phyloP scores from a whole-genome alignment of 2,888 invertebrate species.

The Lamellibrachia columna region DNA sequence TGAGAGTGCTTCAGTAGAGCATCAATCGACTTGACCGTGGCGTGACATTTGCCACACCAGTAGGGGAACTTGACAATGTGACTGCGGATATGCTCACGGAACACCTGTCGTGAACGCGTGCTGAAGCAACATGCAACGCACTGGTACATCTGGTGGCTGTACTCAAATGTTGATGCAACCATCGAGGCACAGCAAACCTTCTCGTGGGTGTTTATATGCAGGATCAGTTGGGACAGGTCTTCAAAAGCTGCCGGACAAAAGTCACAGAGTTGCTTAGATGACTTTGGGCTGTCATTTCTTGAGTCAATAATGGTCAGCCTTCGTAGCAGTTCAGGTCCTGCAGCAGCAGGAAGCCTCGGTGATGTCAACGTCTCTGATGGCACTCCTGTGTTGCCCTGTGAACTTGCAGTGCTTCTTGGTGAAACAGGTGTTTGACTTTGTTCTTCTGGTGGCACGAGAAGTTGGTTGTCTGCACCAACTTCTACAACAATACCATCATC shows the following conservation, averaged over 20 bases:
- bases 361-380: background rate
- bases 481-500: background rate
- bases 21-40: background rate
- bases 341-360: background rate
- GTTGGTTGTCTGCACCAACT: background rate
- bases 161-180: background rate
- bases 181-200: background rate
- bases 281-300: background rate
- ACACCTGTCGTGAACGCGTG: background rate
- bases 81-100: constrained; percentile 2
- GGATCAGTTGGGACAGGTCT: background rate
- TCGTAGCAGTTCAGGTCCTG: background rate
- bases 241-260: background rate
- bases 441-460: background rate
- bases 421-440: background rate
- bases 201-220: background rate
- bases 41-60: background rate
- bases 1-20: background rate
- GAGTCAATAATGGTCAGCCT: background rate
- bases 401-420: background rate
- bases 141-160: background rate
- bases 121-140: background rate
- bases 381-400: background rate
- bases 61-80: constrained; percentile 9
- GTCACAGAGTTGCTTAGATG: background rate